Percentiles rank a stretch among this genome's conserved stretches.
phyloP scores from a whole-genome alignment of 2,113 vertebrate species.

The Crotalus tigris region DNA sequence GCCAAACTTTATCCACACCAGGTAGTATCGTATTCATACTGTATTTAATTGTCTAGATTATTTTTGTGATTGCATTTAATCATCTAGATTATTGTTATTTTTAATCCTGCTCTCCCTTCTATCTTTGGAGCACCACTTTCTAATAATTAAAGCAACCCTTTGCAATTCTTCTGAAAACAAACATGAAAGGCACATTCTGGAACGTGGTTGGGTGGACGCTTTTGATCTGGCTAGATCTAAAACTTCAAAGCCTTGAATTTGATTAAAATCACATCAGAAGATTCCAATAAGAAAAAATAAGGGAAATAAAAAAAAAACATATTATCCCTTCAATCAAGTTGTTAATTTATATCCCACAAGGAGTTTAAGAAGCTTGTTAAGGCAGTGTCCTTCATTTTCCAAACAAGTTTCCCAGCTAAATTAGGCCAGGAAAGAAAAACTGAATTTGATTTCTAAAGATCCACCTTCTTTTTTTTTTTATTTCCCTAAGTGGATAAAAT shows the following conservation, averaged over 20 bases:
- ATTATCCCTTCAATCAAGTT: not conserved
- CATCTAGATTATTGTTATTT: not conserved
- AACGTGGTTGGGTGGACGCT: not conserved
- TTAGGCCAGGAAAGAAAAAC: not conserved
- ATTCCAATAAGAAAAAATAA: not conserved
- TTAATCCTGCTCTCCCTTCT: not conserved
- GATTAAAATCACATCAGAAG: not conserved
- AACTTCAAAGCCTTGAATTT: not conserved
- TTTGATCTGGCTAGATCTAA: not conserved
- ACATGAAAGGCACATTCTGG: not conserved
- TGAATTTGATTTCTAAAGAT: not conserved
- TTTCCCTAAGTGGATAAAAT: not conserved
- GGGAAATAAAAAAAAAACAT: not conserved
- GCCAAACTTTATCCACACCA: not conserved
- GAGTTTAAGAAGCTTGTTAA: not conserved
- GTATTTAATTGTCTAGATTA: not conserved
- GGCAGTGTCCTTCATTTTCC: not conserved
- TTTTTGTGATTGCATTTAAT: not conserved
- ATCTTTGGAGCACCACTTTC: not conserved
- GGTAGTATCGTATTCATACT: not conserved
- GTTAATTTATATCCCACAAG: not conserved
- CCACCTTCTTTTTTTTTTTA: no score
- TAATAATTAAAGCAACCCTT: not conserved
- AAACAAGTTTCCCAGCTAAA: not conserved
- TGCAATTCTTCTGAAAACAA: not conserved